phyloP scores from a whole-genome alignment of 2,797 vertebrate genomes.

The Coccyzus lansbergi region DNA sequence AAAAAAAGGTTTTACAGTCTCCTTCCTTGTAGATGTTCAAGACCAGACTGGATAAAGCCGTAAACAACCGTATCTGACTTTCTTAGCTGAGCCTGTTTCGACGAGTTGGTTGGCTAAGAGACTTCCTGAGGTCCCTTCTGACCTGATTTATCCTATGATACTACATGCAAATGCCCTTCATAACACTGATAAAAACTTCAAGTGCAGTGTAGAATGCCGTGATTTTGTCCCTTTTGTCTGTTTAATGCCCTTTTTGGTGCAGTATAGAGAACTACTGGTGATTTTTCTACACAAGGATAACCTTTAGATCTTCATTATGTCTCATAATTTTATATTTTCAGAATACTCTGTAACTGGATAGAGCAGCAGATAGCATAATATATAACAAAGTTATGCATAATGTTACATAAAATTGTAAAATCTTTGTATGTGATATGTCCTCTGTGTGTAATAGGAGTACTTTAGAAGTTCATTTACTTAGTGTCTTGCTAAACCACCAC shows the following conservation, averaged over 20 bases:
- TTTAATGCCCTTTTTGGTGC: neutral
- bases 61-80: neutral
- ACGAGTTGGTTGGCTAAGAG: neutral
- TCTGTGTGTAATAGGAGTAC: neutral
- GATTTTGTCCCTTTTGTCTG: neutral
- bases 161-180: accelerated
- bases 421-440: neutral
- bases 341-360: neutral
- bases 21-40: neutral
- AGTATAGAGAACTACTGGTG: neutral
- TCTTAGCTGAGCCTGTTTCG: neutral
- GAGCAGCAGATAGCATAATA: neutral
- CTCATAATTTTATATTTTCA: neutral
- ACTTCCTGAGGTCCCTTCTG: neutral
- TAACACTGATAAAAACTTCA: neutral
- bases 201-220: neutral
- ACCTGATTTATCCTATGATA: neutral
- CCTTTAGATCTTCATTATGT: neutral
- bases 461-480: neutral
- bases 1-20: neutral
- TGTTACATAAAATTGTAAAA: neutral
- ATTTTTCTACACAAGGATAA: neutral
- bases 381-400: neutral
- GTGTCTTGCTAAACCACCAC: neutral
- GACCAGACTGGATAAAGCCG: neutral